phyloP scores from a whole-genome alignment of 2,888 invertebrate species.

The Luperina nickerlii region DNA sequence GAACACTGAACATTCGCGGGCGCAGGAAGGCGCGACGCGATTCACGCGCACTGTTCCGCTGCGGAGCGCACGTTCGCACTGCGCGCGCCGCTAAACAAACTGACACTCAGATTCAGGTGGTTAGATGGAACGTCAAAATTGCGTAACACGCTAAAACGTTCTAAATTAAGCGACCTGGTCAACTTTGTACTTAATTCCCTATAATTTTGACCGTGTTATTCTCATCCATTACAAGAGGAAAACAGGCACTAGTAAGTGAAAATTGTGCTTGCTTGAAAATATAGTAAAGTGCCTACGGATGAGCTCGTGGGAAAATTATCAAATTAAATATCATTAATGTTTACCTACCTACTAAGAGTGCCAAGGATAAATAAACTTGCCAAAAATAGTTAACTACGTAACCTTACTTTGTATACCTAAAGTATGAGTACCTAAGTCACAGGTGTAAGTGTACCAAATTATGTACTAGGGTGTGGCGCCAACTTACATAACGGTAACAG shows the following conservation, averaged over 20 bases:
- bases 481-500: constrained; percentile 6
- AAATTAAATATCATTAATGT: not conserved
- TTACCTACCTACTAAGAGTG: not conserved
- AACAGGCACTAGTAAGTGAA: not conserved
- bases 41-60: constrained; percentile 66
- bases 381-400: not conserved
- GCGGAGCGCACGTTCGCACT: constrained; percentile 76
- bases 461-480: constrained; percentile 7
- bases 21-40: constrained; percentile 56
- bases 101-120: constrained; percentile 62
- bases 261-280: not conserved
- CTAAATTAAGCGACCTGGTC: constrained; percentile 40
- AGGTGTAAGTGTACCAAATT: constrained; percentile 15
- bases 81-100: constrained; percentile 71
- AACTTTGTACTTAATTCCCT: constrained; percentile 13
- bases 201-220: not conserved
- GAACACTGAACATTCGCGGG: constrained; percentile 23
- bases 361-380: not conserved
- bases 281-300: not conserved
- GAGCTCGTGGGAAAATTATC: not conserved
- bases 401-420: not conserved
- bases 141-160: constrained; percentile 69
- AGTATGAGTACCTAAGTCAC: not conserved
- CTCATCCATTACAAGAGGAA: not conserved
- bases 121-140: constrained; percentile 65